Evolutionary conservation across 2,113 vertebrate genomes (phyloP).

Genomic region (Gopherus evgoodei): DNA sequence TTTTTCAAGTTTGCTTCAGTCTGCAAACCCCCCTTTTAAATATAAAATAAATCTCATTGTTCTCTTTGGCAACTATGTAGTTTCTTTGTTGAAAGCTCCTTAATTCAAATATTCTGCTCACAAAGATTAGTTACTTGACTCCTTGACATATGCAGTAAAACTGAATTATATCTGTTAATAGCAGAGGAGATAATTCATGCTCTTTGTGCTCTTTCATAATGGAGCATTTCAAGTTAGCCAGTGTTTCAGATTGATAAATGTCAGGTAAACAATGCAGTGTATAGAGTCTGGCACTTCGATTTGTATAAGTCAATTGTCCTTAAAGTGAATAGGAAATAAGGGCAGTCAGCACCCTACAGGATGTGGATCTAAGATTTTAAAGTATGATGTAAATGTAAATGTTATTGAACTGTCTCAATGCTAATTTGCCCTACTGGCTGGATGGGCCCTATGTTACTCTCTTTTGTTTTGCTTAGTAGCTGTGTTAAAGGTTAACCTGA

Average conservation of each 20-base stretch:
- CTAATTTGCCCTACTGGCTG: rapidly evolving
- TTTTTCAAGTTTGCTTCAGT: conserved; percentile 33
- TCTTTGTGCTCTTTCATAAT: conserved; percentile 26
- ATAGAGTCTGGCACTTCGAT: not conserved
- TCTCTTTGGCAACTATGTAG: conserved; percentile 46
- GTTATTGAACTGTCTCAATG: not conserved
- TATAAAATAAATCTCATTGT: conserved; percentile 53
- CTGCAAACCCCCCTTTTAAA: conserved; percentile 54
- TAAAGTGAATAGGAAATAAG: not conserved
- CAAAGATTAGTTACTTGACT: conserved; percentile 46
- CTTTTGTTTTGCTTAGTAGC: not conserved
- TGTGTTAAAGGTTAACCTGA: not conserved
- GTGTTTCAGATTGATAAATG: conserved; percentile 30
- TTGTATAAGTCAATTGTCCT: not conserved
- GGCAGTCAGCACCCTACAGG: not conserved
- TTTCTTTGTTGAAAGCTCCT: conserved; percentile 44
- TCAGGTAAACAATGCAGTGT: conserved; percentile 18
- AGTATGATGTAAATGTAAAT: not conserved
- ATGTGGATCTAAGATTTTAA: not conserved
- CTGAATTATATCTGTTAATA: conserved; percentile 56
- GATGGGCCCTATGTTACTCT: not conserved
- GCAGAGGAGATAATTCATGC: conserved; percentile 1
- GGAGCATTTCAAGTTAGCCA: not conserved
- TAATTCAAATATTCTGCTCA: conserved; percentile 55
- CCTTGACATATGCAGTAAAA: conserved; percentile 28